Evolutionary conservation across 2,888 invertebrate species (phyloP).

Genomic region (Acanthosepion pharaonis): DNA sequence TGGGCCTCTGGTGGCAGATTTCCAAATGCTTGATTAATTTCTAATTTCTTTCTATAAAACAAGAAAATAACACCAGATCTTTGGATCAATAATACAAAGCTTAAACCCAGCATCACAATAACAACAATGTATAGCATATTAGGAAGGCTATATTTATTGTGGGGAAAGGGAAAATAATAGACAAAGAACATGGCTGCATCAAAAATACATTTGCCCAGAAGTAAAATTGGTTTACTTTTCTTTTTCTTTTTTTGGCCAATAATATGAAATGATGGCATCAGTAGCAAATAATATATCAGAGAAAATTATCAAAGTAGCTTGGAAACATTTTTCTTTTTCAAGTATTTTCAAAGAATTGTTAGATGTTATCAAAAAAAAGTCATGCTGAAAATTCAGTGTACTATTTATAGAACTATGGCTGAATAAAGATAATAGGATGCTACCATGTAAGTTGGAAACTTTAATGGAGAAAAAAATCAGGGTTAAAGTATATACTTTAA

Average conservation of each 20-base stretch:
- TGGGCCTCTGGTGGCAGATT: neutral
- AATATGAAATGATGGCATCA: neutral
- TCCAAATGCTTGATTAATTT: constrained; percentile 33
- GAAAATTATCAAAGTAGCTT: neutral
- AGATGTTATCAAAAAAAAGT: neutral
- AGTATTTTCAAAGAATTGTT: neutral
- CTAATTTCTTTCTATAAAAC: neutral
- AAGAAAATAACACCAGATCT: neutral
- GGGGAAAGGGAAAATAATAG: neutral
- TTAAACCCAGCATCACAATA: neutral
- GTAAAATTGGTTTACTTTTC: neutral
- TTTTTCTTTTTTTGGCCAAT: neutral
- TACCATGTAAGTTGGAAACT: neutral
- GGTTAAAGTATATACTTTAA: no score
- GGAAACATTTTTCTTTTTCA: neutral
- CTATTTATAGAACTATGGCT: neutral
- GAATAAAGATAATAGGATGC: neutral
- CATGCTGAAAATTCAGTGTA: neutral
- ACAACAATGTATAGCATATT: neutral
- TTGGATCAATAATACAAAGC: neutral
- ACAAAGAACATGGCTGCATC: neutral
- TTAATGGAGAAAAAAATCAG: no score
- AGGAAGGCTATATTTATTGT: neutral
- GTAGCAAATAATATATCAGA: neutral
- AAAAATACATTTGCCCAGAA: neutral